Conservation (phyloP, 2,113 vertebrate species). For the Nipponia nippon region DNA sequence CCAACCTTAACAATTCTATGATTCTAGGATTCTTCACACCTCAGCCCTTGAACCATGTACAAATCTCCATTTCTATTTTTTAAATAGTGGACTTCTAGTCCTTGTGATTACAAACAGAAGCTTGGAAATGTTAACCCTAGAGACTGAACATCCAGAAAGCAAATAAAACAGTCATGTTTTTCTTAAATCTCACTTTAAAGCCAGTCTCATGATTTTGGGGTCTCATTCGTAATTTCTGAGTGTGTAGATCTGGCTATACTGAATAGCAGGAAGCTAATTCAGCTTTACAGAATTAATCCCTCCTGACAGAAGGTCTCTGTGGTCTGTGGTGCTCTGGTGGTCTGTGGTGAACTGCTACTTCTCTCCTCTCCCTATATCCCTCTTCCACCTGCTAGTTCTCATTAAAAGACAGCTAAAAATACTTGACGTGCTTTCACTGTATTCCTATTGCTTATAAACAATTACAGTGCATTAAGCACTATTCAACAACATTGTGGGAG, state of each 20-base stretch:
- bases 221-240: neutral
- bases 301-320: neutral
- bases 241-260: neutral
- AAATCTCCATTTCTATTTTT: neutral
- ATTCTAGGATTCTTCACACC: neutral
- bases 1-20: too few relatives aligned
- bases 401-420: neutral
- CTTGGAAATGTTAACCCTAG: neutral
- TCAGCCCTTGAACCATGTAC: neutral
- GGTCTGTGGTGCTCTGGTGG: neutral
- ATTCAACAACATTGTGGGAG: neutral
- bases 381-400: conserved; percentile 7
- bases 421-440: neutral
- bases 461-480: neutral
- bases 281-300: neutral
- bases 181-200: neutral
- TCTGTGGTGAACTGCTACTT: neutral
- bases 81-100: neutral
- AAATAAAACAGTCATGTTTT: neutral
- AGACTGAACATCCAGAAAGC: neutral
- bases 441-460: neutral
- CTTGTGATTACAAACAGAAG: neutral
- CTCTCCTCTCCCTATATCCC: neutral
- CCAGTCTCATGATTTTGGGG: neutral
- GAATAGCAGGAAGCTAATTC: neutral